These are phyloP conservation scores for Periplaneta americana DNA, from an alignment of 1,140 invertebrate genomes.

Conservation along the genomic window DNA sequence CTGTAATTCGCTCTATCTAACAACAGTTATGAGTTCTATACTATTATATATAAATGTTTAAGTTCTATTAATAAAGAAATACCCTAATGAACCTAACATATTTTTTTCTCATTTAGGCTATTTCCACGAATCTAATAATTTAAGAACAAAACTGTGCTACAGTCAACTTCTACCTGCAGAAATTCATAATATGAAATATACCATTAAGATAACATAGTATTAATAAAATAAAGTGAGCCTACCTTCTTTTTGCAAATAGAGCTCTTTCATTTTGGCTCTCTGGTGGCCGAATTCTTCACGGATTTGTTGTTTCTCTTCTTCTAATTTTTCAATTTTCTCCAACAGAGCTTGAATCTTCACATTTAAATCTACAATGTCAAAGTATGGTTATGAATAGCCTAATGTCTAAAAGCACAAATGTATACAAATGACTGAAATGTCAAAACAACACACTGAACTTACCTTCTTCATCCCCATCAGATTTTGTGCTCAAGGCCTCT, in stretches of 20 bases:
- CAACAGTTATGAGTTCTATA: too few species aligned
- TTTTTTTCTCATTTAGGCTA: too few species aligned
- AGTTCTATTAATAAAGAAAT: too few species aligned
- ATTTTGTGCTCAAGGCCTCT: not conserved
- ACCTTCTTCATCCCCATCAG: not conserved
- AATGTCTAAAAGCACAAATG: too few species aligned
- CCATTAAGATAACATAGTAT: not conserved
- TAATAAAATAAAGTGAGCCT: not conserved
- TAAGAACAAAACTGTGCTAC: not conserved
- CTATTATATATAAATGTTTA: too few species aligned
- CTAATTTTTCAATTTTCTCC: constrained; percentile 40
- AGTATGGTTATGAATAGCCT: not conserved
- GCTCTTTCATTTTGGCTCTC: constrained; percentile 84
- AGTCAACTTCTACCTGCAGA: not conserved
- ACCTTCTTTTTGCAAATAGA: constrained; percentile 88
- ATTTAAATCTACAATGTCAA: not conserved
- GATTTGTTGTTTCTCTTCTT: constrained; percentile 56
- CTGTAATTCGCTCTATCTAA: too few species aligned
- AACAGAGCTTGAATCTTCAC: constrained; percentile 24
- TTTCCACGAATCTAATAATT: too few species aligned
- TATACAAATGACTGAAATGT: not conserved
- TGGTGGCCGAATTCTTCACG: constrained; percentile 83
- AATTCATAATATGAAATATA: not conserved
- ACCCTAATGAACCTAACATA: too few species aligned
- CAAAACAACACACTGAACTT: not conserved